Base-by-base conservation (phyloP, 2,888 invertebrate species). In the Eremobia ochroleuca region DNA sequence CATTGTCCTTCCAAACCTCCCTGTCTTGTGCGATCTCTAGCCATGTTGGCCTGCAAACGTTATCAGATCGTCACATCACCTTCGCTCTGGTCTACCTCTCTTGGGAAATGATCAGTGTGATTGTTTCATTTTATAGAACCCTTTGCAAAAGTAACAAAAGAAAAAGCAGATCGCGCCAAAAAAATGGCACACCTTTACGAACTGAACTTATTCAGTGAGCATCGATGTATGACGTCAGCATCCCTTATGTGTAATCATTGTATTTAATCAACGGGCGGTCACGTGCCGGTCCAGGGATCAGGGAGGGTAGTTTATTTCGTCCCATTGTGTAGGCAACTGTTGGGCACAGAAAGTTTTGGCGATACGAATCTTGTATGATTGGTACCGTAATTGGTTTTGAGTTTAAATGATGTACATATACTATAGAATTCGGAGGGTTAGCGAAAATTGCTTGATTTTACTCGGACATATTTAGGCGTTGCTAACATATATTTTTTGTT, bases 231-330 rank as follows among this genome's bases (percentile, higher is more conserved):
- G 76, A 82, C 85, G 83, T 86, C 85, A 85, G 82, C 85, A 82
- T 87, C 86, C 86, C 86, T 83, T 89, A 85, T 85, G 79, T 86
- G 82, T 90, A 90, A 91, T 91, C 90, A 90, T 89, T 86, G 88
- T 90, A 89, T 92, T 93, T 93, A 93, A 93, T 92, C 92, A 91
- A 90, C 88, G 89, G 83, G 78, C 82, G 90, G 92, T 92, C 92
- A 92, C 93, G 92, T 91, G 90, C 91, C 87, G 81, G 83, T 43
- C 76, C 18, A 70, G 85, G 91, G 90, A 89, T 89, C 88, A 83
- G 81, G 78, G 89, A 61, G 90, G 90, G 89, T 88, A 87, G 91
- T 91, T 90, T 88, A 90, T 85, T 88, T 81, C 82, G 83, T 82
- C 85, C 88, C 83, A 86, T 89, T 89, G 89, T 90, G 86, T 88